phyloP scores from a whole-genome alignment of 2,113 vertebrate species.

The Hyaena hyaena region DNA sequence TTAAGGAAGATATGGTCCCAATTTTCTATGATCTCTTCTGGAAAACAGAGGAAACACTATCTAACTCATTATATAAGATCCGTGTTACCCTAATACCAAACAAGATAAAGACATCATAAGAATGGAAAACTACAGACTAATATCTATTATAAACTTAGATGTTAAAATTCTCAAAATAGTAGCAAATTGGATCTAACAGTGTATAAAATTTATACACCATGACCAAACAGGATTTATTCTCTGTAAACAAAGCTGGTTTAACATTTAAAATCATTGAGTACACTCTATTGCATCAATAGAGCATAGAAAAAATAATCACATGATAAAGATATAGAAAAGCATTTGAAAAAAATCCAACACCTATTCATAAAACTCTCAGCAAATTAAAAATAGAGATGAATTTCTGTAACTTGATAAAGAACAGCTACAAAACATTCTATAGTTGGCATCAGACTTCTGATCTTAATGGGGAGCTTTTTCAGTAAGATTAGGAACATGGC shows the following conservation, averaged over 20 bases:
- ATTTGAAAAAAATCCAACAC: not conserved
- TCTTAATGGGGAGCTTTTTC: not conserved
- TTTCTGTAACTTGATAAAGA: not conserved
- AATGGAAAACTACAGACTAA: not conserved
- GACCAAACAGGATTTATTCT: not conserved
- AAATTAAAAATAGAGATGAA: not conserved
- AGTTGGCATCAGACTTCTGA: not conserved
- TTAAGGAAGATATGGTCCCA: too few relatives aligned
- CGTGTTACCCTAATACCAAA: not conserved
- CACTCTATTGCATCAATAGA: not conserved
- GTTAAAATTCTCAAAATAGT: not conserved
- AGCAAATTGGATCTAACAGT: not conserved
- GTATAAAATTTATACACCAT: not conserved
- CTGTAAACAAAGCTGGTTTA: not conserved
- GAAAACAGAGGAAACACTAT: not conserved
- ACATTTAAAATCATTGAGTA: not conserved
- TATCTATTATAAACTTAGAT: not conserved
- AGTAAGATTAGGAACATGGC: not conserved
- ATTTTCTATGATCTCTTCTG: not conserved
- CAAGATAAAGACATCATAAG: not conserved
- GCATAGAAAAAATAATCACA: not conserved
- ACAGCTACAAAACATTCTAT: not conserved
- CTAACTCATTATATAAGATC: not conserved
- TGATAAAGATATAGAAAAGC: not conserved
- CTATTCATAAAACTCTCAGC: not conserved